Conservation (phyloP, 2,113 vertebrate genomes). For the Forbesichthys agassizii region DNA sequence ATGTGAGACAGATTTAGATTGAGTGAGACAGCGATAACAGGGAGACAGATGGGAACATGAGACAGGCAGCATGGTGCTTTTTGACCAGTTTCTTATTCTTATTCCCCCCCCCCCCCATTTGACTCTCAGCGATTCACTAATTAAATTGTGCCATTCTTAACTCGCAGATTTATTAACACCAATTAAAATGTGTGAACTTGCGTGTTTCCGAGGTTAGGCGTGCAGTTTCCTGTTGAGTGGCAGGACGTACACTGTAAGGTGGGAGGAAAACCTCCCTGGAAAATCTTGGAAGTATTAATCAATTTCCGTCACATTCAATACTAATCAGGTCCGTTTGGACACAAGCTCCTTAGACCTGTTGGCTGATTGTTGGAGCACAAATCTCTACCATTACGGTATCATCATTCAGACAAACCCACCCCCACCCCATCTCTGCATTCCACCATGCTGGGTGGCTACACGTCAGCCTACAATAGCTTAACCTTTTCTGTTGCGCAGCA, state of each 20-base stretch:
- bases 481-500: slow-evolving; percentile 62
- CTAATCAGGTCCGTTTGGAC: slow-evolving; percentile 43
- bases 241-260: slow-evolving; percentile 5
- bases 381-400: not conserved
- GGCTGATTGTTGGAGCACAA: slow-evolving; percentile 33
- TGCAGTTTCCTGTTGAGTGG: slow-evolving; percentile 23
- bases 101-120: not conserved
- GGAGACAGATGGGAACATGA: not conserved
- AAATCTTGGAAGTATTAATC: slow-evolving; percentile 34
- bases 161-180: slow-evolving; percentile 60
- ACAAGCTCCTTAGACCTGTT: slow-evolving; percentile 33
- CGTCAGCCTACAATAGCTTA: slow-evolving; percentile 53
- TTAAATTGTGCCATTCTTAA: slow-evolving; percentile 43
- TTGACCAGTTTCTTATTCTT: slow-evolving; percentile 1
- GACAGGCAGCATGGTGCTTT: not conserved
- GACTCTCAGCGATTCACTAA: slow-evolving; percentile 25
- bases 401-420: too few species aligned
- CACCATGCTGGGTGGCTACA: slow-evolving; percentile 50
- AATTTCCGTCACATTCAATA: slow-evolving; percentile 37
- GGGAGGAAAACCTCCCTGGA: not conserved
- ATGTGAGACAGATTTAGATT: not conserved
- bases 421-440: slow-evolving; percentile 7
- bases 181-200: slow-evolving; percentile 67
- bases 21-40: not conserved
- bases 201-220: slow-evolving; percentile 30